Conservation (phyloP, 2,797 vertebrate genomes). For the Columba guinea region DNA sequence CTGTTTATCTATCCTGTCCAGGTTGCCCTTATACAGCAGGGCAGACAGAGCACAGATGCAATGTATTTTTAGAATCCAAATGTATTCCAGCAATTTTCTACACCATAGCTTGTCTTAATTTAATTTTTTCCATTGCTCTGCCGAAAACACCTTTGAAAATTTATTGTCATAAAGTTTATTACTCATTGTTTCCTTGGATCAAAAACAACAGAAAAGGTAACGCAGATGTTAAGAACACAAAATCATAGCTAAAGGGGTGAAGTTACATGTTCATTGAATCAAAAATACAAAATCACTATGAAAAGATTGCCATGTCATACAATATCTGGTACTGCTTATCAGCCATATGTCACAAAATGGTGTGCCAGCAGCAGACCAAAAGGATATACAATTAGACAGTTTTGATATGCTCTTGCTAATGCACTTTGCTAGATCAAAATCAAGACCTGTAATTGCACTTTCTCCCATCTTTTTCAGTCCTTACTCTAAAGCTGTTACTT, state of each 20-base stretch:
- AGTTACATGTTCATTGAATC: neutral
- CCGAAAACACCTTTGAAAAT: neutral
- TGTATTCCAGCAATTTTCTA: neutral
- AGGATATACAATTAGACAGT: neutral
- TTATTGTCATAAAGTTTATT: neutral
- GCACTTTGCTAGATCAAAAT: neutral
- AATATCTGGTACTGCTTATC: neutral
- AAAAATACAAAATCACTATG: neutral
- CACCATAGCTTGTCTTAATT: neutral
- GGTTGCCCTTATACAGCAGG: neutral
- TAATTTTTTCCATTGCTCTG: neutral
- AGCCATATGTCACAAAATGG: neutral
- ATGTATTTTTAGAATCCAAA: neutral
- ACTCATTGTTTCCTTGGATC: neutral
- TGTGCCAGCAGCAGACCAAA: neutral
- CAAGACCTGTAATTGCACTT: neutral
- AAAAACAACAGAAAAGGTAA: neutral
- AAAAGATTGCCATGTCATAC: neutral
- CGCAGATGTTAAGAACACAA: neutral
- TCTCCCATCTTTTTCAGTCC: neutral
- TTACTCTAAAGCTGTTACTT: neutral
- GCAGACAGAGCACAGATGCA: neutral
- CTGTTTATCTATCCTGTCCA: slow-evolving; percentile 25
- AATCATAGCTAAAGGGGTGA: neutral
- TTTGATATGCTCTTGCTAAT: neutral